phyloP scores from a whole-genome alignment of 2,113 vertebrate species.

The Gallinago media region DNA sequence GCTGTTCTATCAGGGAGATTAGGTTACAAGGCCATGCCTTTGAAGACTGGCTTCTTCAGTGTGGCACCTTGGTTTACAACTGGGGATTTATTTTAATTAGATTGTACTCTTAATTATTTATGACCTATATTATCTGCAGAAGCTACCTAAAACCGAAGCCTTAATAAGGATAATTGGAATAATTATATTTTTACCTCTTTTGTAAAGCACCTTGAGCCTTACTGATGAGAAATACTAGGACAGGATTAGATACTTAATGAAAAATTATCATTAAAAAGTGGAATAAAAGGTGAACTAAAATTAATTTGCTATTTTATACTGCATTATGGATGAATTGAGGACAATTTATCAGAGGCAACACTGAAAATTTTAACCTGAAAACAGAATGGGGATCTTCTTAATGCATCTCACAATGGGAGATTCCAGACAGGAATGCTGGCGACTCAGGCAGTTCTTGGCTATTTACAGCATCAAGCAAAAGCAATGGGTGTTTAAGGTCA shows the following conservation, averaged over 20 bases:
- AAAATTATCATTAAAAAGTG: background rate
- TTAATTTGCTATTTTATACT: background rate
- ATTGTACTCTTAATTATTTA: slow-evolving; percentile 32
- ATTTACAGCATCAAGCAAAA: background rate
- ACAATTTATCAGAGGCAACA: background rate
- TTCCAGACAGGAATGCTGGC: background rate
- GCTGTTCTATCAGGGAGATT: background rate
- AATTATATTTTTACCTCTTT: background rate
- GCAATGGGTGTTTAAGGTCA: background rate
- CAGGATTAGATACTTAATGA: background rate
- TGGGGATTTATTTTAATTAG: slow-evolving; percentile 36
- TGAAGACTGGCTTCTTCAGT: background rate
- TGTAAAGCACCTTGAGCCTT: slow-evolving; percentile 38
- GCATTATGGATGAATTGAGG: background rate
- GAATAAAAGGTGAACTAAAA: background rate
- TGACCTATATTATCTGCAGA: background rate
- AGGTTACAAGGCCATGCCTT: background rate
- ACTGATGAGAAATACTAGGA: background rate
- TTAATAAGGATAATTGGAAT: background rate
- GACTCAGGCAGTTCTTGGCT: background rate
- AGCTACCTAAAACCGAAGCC: background rate
- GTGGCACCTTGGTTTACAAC: background rate
- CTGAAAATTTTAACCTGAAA: background rate
- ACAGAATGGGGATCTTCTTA: background rate
- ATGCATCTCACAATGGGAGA: background rate